Conservation (phyloP, 2,888 invertebrate species). For the Ectemnius lituratus region DNA sequence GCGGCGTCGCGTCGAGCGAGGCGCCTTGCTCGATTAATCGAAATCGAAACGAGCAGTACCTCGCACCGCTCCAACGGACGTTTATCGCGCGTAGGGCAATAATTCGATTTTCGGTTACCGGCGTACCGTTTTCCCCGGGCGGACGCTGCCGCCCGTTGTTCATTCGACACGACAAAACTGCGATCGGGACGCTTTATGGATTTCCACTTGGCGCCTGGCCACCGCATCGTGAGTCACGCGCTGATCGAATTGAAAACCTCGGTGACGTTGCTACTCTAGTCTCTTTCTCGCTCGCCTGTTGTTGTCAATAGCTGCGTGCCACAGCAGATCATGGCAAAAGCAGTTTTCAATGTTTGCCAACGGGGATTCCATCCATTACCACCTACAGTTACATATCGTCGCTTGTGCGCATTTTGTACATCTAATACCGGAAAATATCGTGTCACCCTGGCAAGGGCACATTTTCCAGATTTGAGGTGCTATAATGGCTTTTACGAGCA, state of each 20-base stretch:
- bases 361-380: too few relatives aligned
- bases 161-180: constrained; percentile 55
- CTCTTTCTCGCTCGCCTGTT: background rate
- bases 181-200: constrained; percentile 58
- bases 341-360: too few relatives aligned
- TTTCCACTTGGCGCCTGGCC: constrained; percentile 52
- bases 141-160: constrained; percentile 40
- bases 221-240: constrained; percentile 39
- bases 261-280: constrained; percentile 40
- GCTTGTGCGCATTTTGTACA: background rate
- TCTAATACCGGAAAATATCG: background rate
- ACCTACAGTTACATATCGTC: too few relatives aligned
- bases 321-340: too few relatives aligned
- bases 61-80: constrained; percentile 61
- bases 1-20: constrained; percentile 30
- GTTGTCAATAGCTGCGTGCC: too few relatives aligned
- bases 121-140: constrained; percentile 37
- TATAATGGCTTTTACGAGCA: background rate
- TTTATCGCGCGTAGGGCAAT: constrained; percentile 70
- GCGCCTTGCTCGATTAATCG: constrained; percentile 72
- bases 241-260: constrained; percentile 58
- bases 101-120: constrained; percentile 69
- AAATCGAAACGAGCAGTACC: constrained; percentile 68
- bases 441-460: background rate
- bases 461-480: background rate